A percentile compares a stretch with the other conserved stretches of the same genome.
Evolutionary conservation across 2,888 invertebrate genomes (phyloP).

Genomic region (Heterodera filipjevi): DNA sequence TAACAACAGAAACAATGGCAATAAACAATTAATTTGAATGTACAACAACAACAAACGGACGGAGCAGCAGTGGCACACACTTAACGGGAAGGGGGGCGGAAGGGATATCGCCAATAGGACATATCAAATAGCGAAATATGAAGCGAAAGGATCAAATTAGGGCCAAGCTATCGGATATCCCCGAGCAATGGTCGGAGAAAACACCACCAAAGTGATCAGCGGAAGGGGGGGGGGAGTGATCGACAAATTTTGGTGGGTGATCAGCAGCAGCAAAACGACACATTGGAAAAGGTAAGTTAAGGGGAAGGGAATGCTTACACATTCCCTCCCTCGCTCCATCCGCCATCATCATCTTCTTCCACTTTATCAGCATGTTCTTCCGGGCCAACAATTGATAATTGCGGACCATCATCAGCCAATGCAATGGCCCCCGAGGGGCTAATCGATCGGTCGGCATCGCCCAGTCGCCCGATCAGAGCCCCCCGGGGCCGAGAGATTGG

Average conservation of each 20-base stretch:
- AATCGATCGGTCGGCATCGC: neutral
- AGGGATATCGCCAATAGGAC: neutral
- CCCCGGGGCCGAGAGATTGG: neutral
- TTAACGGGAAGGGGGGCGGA: too few species aligned
- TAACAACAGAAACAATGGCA: neutral
- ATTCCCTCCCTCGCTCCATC: neutral
- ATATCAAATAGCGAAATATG: neutral
- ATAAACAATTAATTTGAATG: neutral
- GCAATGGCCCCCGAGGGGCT: neutral
- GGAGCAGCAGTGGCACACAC: too few species aligned
- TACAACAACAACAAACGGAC: too few species aligned
- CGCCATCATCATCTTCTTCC: neutral
- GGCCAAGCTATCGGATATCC: neutral
- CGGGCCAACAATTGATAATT: constrained; percentile 3
- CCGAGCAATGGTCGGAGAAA: neutral
- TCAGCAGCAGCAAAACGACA: neutral
- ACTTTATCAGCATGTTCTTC: neutral
- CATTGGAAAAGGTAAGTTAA: neutral
- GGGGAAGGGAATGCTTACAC: neutral
- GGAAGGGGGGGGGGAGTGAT: neutral
- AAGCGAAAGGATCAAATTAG: neutral
- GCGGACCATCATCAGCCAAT: neutral
- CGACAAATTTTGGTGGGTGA: neutral
- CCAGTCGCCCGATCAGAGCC: neutral
- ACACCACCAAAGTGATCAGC: neutral